A percentile compares a stretch with the other conserved stretches of the same genome.
Evolutionary conservation across 2,888 invertebrate genomes (phyloP).

Genomic region (Liodrosophila aerea): DNA sequence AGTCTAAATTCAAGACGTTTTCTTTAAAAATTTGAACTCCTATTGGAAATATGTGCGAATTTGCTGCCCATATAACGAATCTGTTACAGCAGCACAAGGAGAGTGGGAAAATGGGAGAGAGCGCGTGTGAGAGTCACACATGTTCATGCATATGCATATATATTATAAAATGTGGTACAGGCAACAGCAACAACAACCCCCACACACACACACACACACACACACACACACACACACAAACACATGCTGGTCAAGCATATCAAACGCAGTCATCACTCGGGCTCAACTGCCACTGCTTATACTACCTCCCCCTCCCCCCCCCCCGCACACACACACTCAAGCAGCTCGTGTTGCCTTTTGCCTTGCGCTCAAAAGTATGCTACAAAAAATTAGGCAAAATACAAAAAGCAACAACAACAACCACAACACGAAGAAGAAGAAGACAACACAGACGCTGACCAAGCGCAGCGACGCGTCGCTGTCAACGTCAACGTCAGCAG

Average conservation of each 20-base stretch:
- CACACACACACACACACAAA: slow-evolving; percentile 8
- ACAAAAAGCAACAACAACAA: too few relatives aligned
- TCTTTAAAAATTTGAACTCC: too few relatives aligned
- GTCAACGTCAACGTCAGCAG: slow-evolving; percentile 27
- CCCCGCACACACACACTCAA: background rate
- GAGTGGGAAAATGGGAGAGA: slow-evolving; percentile 3
- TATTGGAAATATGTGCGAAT: too few relatives aligned
- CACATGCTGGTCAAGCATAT: slow-evolving; percentile 56
- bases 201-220: slow-evolving; percentile 9
- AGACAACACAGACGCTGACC: slow-evolving; percentile 37
- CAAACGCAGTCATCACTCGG: slow-evolving; percentile 51
- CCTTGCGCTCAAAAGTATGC: slow-evolving; percentile 62
- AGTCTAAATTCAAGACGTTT: too few relatives aligned
- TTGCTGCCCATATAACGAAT: too few relatives aligned
- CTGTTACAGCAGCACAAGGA: slow-evolving; percentile 49
- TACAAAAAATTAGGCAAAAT: slow-evolving; percentile 33
- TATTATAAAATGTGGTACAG: slow-evolving; percentile 57
- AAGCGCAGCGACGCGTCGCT: slow-evolving; percentile 23
- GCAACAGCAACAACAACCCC: slow-evolving; percentile 22
- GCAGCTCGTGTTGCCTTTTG: slow-evolving; percentile 41
- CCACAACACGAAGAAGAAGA: too few relatives aligned
- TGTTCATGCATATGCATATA: slow-evolving; percentile 62
- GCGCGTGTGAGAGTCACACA: slow-evolving; percentile 21
- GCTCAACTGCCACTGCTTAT: slow-evolving; percentile 1
- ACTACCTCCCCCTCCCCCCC: background rate